Evolutionary conservation across 2,797 vertebrate species (phyloP).

Genomic region (Micromesistius poutassou): DNA sequence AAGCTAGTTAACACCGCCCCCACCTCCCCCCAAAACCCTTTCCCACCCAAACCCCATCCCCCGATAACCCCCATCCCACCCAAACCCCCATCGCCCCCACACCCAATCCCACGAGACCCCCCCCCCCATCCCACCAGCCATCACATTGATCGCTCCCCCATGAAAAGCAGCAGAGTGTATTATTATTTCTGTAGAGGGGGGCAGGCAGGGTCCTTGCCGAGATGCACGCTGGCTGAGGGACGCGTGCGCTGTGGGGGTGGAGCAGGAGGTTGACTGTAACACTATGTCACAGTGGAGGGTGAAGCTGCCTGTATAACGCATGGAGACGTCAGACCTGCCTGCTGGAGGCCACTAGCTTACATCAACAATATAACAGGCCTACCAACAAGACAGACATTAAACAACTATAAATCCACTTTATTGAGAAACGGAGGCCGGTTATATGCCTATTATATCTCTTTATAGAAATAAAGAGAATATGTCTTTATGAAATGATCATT

Average conservation of each 20-base stretch:
- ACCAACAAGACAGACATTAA: neutral
- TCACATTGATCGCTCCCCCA: neutral
- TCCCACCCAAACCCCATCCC: neutral
- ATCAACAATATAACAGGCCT: neutral
- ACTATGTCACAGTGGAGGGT: no score
- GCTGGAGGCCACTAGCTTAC: neutral
- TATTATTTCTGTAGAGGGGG: neutral
- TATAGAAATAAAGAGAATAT: neutral
- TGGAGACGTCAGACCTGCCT: neutral
- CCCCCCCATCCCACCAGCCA: neutral
- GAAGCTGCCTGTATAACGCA: neutral
- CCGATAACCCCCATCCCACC: neutral
- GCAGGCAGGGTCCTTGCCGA: neutral
- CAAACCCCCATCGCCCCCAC: neutral
- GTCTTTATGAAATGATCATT: neutral
- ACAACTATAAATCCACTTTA: neutral
- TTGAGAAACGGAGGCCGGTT: neutral
- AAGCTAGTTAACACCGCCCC: conserved; percentile 13
- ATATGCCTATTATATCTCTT: neutral
- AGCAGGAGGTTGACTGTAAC: no score
- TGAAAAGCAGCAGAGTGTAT: neutral
- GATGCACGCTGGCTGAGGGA: neutral
- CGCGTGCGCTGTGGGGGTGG: neutral
- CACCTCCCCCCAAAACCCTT: neutral
- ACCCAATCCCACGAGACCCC: neutral